Evolutionary conservation across 2,888 invertebrate genomes (phyloP), one percentile per base, ranked within the genome.

Genomic region (Physocephala rufipes): DNA sequence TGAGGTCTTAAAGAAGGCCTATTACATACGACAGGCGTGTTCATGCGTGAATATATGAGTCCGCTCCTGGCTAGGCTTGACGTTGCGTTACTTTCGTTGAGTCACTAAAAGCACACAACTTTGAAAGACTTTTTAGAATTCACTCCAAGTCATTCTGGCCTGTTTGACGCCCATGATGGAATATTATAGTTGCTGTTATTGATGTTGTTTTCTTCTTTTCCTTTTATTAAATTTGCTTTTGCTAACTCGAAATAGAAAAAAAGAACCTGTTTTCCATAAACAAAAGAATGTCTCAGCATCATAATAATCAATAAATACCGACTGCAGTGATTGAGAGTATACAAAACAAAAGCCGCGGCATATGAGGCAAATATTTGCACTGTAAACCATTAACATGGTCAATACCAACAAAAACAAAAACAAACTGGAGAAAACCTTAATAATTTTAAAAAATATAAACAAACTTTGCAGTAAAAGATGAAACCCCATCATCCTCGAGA

Each of bases 361-460:
- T 24, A 2, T n/a, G n/a, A 9, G 24, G 63, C 63, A 63, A 63
- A 63, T 47, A 63, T 63, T 63, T 63, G 62, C 62, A 21, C 62
- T 43, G 43, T 63, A 24, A 63, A 47, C 63, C 47, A 36, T 59
- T 24, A 15, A 47, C 63, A 19, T 63, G 63, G 47, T 49, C 47
- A 63, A 26, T 26, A 26, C 26, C 47, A 45, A 26, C 36, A 36
- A 36, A 4, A 36, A n/a, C n/a, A n/a, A n/a, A 36, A 36, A 36
- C 36, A 36, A 36, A 36, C 4, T 9, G 9, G 9, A 36, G 9
- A 4, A 36, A 36, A 36, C 4, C 36, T 7, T 7, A 9, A 36
- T 9, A 36, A 9, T 36, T 36, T 36, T 36, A 7, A 36, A 36
- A 36, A 36, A 4, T 36, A 9, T 9, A 36, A 36, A 36, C 36